Base-by-base conservation (phyloP, 2,797 vertebrate genomes). In the Xenopus petersii region DNA sequence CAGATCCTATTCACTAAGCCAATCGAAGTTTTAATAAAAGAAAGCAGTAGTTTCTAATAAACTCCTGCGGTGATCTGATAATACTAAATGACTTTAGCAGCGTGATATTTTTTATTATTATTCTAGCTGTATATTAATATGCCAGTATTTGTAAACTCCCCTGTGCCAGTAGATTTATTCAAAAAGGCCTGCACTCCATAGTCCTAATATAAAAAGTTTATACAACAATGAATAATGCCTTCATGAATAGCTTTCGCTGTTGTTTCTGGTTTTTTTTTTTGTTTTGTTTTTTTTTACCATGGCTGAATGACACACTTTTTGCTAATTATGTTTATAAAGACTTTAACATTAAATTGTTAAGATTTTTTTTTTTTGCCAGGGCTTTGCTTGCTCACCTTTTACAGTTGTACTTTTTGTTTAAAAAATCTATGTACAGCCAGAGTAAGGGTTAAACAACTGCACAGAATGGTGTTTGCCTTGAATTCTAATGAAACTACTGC, bases 11-110 rank as follows among this genome's bases (percentile, higher is more conserved):
- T 92, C 91, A 92, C 91, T 84, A 88, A 93, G 90, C 90, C 91
- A 92, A 92, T 91, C 90, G 89, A 92, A 93, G 92, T 92, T 93
- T 93, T 93, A 93, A 93, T 93, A 93, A 92, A 92, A 92, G 90
- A 90, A 92, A 92, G 89, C 91, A 89, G 91, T 89, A 90, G 91
- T 91, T 92, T 92, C 91, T 93, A 93, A 93, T 93, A 93, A 93
- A 92, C 91, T 92, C 91, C 91, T 33, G 91, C 90, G 86, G 91
- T 17, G 91, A 92, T 85, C 81, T 75, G 90, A 91, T 93, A 92
- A 92, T 89, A 88, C 91, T 88, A 88, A 91, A 89, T 88, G 89
- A 91, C 90, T 91, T 91, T 92, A 93, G 87, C 90, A 92, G 90
- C 91, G 91, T 92, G 91, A 88, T 90, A 87, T 78, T 90, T 90